Evolutionary conservation across 2,797 vertebrate species (phyloP).

Genomic region (Poeciliopsis gracilis): DNA sequence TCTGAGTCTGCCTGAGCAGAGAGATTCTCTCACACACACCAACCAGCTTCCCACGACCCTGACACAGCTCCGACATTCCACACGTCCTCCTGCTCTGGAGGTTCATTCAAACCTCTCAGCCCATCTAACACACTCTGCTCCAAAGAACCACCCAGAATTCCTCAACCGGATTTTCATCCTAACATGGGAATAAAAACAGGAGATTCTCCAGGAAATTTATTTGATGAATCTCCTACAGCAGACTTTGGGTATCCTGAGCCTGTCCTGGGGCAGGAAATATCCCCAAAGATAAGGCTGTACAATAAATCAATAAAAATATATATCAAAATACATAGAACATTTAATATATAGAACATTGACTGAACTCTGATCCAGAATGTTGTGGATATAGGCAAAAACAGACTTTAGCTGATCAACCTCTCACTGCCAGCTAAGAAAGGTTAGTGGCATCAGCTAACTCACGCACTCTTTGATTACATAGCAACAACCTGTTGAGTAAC

Average conservation of each 20-base stretch:
- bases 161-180: constrained; percentile 6
- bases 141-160: neutral
- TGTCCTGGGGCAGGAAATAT: neutral
- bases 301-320: no score
- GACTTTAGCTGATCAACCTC: no score
- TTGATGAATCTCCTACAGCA: neutral
- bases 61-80: constrained; percentile 21
- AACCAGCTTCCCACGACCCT: constrained; percentile 62
- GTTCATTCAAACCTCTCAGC: constrained; percentile 22
- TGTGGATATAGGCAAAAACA: no score
- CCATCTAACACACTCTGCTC: constrained; percentile 13
- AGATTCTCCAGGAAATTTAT: neutral
- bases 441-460: no score
- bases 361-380: no score
- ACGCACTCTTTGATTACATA: no score
- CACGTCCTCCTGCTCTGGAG: constrained; percentile 28
- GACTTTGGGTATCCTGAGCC: neutral
- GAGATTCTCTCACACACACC: constrained; percentile 1
- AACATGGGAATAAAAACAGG: neutral
- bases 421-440: no score
- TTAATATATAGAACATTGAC: no score
- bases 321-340: no score
- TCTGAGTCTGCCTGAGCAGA: neutral
- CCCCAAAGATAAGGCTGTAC: neutral
- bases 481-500: no score